Percentiles rank a stretch among this genome's conserved stretches.
Evolutionary conservation across 2,113 vertebrate species (phyloP).

Genomic region (Neoarius graeffei): DNA sequence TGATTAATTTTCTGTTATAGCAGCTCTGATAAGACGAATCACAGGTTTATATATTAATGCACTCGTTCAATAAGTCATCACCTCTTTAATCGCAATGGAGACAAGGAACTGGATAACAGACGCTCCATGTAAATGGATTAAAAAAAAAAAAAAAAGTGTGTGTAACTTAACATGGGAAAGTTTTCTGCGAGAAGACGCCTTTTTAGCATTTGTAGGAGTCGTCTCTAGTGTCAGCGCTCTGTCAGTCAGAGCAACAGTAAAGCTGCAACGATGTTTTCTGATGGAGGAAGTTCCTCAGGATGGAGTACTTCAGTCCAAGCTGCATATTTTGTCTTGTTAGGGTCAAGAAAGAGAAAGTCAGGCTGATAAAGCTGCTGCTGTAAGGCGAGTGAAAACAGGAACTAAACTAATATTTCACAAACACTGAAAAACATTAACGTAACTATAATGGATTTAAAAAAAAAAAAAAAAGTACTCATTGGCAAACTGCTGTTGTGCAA

Average conservation of each 20-base stretch:
- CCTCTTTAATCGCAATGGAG: not conserved
- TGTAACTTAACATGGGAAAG: not conserved
- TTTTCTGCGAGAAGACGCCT: not conserved
- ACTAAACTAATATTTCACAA: not conserved
- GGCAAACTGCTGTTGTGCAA: no score
- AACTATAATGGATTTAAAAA: not conserved
- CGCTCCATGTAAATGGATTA: not conserved
- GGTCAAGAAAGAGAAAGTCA: not conserved
- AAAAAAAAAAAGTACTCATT: not conserved
- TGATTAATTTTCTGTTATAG: not conserved
- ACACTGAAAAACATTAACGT: not conserved
- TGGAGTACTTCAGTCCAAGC: not conserved
- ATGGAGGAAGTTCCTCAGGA: not conserved
- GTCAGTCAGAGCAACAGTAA: not conserved
- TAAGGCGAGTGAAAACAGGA: not conserved
- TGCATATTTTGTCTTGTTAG: not conserved
- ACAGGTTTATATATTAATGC: not conserved
- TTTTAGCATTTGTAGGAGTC: not conserved
- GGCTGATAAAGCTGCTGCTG: not conserved
- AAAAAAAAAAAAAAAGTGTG: no score
- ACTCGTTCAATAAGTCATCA: not conserved
- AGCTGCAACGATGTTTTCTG: not conserved
- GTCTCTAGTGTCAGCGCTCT: not conserved
- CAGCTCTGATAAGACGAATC: not conserved
- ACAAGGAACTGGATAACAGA: not conserved